A percentile compares a stretch with the other conserved stretches of the same genome.
Evolutionary conservation across 2,888 invertebrate species (phyloP).

Genomic region (Dascillus cervinus): DNA sequence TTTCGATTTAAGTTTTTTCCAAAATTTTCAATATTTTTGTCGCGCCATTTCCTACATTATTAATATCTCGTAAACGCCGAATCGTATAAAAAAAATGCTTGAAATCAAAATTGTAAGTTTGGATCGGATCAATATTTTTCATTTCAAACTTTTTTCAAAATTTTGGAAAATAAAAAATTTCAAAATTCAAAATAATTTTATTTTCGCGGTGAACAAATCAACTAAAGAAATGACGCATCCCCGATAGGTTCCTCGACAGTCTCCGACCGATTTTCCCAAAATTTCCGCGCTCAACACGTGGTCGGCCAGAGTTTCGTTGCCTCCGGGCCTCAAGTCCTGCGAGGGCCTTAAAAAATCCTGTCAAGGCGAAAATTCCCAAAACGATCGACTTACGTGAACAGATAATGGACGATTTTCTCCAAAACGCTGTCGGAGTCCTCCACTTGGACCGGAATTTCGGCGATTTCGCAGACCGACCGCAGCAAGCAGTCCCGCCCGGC

Average conservation of each 20-base stretch:
- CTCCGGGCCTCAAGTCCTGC: background rate
- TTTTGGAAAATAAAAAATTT: too few species aligned
- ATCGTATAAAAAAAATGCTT: too few species aligned
- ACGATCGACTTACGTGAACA: slow-evolving; percentile 30
- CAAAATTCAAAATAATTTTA: too few species aligned
- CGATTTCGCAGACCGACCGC: slow-evolving; percentile 32
- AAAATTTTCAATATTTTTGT: too few species aligned
- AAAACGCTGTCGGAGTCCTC: slow-evolving; percentile 36
- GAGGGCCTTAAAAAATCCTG: background rate
- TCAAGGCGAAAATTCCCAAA: background rate
- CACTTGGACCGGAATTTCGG: slow-evolving; percentile 32
- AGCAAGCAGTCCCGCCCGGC: slow-evolving; percentile 31
- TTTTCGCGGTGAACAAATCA: slow-evolving; percentile 11
- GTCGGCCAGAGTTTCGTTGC: slow-evolving; percentile 1
- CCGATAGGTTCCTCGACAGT: slow-evolving; percentile 6
- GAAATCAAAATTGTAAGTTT: too few species aligned
- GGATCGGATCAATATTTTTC: too few species aligned
- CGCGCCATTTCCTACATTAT: too few species aligned
- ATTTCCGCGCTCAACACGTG: slow-evolving; percentile 8
- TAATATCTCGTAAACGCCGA: too few species aligned
- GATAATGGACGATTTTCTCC: slow-evolving; percentile 37
- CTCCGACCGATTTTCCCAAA: slow-evolving; percentile 6
- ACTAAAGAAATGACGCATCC: slow-evolving; percentile 9
- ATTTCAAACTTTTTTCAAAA: too few species aligned
- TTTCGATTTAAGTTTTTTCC: too few species aligned